Evolutionary conservation across 2,113 vertebrate species (phyloP), one percentile per base, ranked within the genome.

Genomic region (Pelobates fuscus): DNA sequence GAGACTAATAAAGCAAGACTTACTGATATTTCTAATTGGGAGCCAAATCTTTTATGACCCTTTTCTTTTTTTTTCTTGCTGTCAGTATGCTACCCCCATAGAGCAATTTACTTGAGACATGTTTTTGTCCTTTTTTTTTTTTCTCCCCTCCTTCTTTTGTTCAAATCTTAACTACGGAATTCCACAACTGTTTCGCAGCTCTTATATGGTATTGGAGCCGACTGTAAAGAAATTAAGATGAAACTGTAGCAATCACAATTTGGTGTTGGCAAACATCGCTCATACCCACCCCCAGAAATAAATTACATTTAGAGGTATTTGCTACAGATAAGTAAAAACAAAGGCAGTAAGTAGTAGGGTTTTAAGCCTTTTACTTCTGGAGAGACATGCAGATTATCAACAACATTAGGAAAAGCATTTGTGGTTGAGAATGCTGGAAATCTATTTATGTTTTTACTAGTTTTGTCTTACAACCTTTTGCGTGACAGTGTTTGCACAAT

Each of bases 1-100:
- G 81, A 85, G 79, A 82, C 78, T 79, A 83, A 80, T 82, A 82
- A 83, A 75, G 17, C 27, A 65, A 75, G 71, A 76, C 70, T 82
- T 79, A 78, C 44, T 80, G 78, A 78, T 84, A 65, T 30, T 69
- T 84, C 77, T 83, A 79, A 82, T 73, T 80, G 30, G 71, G 80
- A 87, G 65, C 59, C 43, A 70, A 77, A 78, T 77, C 67, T 85
- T 85, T 77, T 77, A 78, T 73, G 80, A 81, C 72, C 23, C 32
- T 37, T n/a, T 32, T 74, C 49, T 72, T 74, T 78, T 78, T 75
- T 62, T 62, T 29, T 5, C 1, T 65, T 78, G 32, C 26, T 81
- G 60, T 49, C 30, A 43, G 25, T 77, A n/a, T 66, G 27, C 58
- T 79, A 66, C 10, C 17, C 58, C n/a, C 57, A 8, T 14, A 74